Evolutionary conservation across 2,888 invertebrate species (phyloP).

Genomic region (Melinopterus prodromus): DNA sequence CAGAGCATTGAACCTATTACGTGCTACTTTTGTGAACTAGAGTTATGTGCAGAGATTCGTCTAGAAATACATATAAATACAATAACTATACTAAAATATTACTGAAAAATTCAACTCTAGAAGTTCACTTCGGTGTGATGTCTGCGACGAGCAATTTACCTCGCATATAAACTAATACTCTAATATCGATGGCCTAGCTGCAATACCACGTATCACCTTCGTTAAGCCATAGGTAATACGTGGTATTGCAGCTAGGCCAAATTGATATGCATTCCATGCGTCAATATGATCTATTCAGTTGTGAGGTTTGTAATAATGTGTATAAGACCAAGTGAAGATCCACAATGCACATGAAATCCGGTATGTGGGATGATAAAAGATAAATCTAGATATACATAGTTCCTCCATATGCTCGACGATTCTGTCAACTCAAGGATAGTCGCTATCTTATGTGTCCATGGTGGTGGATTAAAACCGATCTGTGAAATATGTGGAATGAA

Average conservation of each 20-base stretch:
- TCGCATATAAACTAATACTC: too few relatives aligned
- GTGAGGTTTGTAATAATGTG: neutral
- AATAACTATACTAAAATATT: neutral
- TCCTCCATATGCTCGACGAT: constrained; percentile 40
- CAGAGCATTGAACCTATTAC: neutral
- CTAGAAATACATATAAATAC: neutral
- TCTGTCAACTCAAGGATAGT: constrained; percentile 68
- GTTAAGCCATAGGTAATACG: too few relatives aligned
- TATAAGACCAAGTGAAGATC: neutral
- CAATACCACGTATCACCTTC: too few relatives aligned
- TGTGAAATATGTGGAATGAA: neutral
- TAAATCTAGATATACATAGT: neutral
- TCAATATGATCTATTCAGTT: neutral
- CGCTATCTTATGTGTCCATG: constrained; percentile 42
- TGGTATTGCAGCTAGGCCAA: neutral
- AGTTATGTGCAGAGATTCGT: neutral
- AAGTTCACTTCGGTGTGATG: too few relatives aligned
- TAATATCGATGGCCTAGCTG: too few relatives aligned
- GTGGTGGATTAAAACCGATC: constrained; percentile 62
- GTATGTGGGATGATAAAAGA: constrained; percentile 17
- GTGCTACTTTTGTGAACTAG: neutral
- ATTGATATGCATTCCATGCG: neutral
- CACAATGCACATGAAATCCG: neutral
- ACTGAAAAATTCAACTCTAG: neutral
- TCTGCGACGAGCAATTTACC: too few relatives aligned